Conservation (phyloP, 1,140 invertebrate genomes). For the Triops longicaudatus region DNA sequence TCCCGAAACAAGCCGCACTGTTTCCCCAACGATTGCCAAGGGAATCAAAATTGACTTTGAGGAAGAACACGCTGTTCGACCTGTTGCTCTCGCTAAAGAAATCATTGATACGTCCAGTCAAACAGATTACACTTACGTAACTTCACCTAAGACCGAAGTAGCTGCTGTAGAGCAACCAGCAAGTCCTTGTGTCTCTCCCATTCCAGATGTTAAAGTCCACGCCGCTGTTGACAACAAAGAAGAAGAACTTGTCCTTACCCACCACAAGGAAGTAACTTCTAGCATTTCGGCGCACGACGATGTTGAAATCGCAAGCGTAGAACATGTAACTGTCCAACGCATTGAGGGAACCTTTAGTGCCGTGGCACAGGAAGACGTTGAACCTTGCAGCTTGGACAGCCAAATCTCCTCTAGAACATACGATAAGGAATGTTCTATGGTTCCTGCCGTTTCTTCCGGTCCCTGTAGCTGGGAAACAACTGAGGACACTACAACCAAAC, state of each 20-base stretch:
- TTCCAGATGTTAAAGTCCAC: neutral
- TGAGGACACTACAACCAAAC: neutral
- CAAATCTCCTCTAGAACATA: constrained; percentile 20
- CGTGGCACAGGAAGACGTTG: neutral
- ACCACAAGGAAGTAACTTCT: neutral
- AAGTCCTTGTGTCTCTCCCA: neutral
- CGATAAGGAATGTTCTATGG: constrained; percentile 12
- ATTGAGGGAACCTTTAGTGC: neutral
- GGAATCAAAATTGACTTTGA: neutral
- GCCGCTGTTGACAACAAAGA: neutral
- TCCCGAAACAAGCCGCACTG: neutral
- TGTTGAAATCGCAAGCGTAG: neutral
- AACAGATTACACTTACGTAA: neutral
- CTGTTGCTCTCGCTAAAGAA: neutral
- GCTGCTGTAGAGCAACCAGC: neutral
- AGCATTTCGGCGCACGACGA: neutral
- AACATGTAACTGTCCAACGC: neutral
- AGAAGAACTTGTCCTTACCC: neutral
- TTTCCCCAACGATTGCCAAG: neutral
- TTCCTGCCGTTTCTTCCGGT: constrained; percentile 17
- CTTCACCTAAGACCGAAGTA: neutral
- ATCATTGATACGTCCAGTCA: constrained; percentile 7
- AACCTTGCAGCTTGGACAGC: constrained; percentile 20
- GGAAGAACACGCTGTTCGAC: neutral
- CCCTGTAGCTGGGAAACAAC: constrained; percentile 18